Base-by-base conservation (phyloP, 2,888 invertebrate species). In the Patella ulyssiponensis region DNA sequence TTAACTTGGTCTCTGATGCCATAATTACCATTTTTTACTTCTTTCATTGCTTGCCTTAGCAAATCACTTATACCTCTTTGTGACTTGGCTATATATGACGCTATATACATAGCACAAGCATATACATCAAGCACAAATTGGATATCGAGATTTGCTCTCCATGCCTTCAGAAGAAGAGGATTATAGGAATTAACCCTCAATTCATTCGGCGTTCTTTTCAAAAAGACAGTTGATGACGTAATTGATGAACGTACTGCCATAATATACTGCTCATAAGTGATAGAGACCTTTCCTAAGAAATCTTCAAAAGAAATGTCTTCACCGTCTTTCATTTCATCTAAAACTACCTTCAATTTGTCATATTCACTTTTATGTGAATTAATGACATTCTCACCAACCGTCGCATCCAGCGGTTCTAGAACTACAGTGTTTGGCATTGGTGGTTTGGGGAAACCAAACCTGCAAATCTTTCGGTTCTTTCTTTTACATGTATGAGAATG, bases 21-120 rank as follows among this genome's bases (percentile, higher is more conserved):
- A 9, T 44, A 44, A 44, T 9, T 44, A 0, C 84, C 83, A n/a
- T 74, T 12, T 69, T n/a, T n/a, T n/a, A n/a, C 51, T 75, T 86
- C 85, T 69, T 80, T n/a, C 27, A 75, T 5, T 17, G 85, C 82
- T 70, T 79, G 73, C 17, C 80, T 69, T 2, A 86, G 44, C 15
- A 83, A 72, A 20, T 82, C 82, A 71, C 80, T 81, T 81, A 86
- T 85, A 1, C 84, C 82, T 27, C 81, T 15, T 54, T 84, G 83
- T 51, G 76, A 69, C 73, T 85, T 86, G 23, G 81, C 79, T 0
- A 85, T 69, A 71, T 86, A 84, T 15, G 84, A 76, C 0, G 80
- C 80, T 23, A n/a, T n/a, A n/a, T n/a, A 44, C 44, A 44, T 44
- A 9, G 44, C 44, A 44, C 44, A 44, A 9, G 44, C 44, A 44